These are phyloP conservation scores for Phasianus colchicus DNA, from an alignment of 2,113 vertebrate species.

Conservation along the genomic window DNA sequence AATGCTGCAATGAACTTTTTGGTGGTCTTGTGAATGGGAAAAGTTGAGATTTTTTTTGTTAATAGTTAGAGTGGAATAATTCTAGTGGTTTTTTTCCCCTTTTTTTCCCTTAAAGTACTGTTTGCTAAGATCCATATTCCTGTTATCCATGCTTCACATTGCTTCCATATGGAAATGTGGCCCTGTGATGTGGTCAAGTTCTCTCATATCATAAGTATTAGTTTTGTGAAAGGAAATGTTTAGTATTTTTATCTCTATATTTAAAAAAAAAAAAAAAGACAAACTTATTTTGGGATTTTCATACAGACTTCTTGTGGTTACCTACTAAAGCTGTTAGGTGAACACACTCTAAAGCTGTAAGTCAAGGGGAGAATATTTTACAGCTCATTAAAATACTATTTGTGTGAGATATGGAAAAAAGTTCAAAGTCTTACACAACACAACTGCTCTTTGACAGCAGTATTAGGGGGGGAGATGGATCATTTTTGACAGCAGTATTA, in stretches of 20 bases:
- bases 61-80: not conserved
- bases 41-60: not conserved
- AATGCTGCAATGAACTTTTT: not conserved
- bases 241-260: not conserved
- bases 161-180: not conserved
- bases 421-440: conserved; percentile 6
- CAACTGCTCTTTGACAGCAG: not conserved
- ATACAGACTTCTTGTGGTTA: not conserved
- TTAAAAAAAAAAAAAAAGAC: not conserved
- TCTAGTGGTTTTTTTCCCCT: not conserved
- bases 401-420: not conserved
- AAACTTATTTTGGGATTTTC: not conserved
- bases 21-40: not conserved
- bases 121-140: not conserved
- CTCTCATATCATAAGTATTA: not conserved
- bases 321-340: not conserved
- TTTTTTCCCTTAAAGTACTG: not conserved
- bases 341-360: not conserved
- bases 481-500: not conserved
- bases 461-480: conserved; percentile 18
- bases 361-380: not conserved
- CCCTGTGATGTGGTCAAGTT: not conserved
- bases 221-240: not conserved
- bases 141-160: not conserved
- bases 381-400: not conserved